phyloP scores from a whole-genome alignment of 2,888 invertebrate species.

The Bhutanitis thaidina region DNA sequence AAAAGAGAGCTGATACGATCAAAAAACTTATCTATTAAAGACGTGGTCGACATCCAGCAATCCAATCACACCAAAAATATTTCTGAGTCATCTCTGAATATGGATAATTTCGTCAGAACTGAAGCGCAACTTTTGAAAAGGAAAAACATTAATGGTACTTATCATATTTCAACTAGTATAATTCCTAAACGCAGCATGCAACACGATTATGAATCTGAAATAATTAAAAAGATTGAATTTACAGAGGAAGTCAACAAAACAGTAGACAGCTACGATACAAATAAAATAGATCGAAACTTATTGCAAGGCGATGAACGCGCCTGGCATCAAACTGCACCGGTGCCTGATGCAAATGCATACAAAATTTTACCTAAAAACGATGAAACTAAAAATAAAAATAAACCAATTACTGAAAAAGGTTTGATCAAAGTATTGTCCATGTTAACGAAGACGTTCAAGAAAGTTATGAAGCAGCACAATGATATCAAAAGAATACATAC shows the following conservation, averaged over 20 bases:
- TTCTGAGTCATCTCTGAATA: neutral
- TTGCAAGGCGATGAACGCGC: slow-evolving; percentile 42
- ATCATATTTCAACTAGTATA: slow-evolving; percentile 3
- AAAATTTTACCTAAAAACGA: slow-evolving; percentile 44
- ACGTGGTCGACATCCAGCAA: slow-evolving; percentile 12
- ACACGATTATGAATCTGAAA: slow-evolving; percentile 39
- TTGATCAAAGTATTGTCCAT: slow-evolving; percentile 60
- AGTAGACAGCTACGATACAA: slow-evolving; percentile 24
- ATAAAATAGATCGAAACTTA: slow-evolving; percentile 38
- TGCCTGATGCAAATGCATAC: slow-evolving; percentile 38
- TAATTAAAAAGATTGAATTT: slow-evolving; percentile 40
- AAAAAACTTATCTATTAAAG: slow-evolving; percentile 9
- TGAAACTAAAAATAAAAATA: slow-evolving; percentile 33
- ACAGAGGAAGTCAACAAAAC: slow-evolving; percentile 39
- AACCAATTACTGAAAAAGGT: slow-evolving; percentile 53
- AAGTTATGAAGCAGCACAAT: slow-evolving; percentile 60
- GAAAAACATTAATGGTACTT: slow-evolving; percentile 11
- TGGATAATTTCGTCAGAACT: slow-evolving; percentile 13
- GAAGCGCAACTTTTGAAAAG: slow-evolving; percentile 9
- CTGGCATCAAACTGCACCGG: slow-evolving; percentile 48
- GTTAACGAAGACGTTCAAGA: slow-evolving; percentile 65
- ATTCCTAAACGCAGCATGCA: slow-evolving; percentile 49
- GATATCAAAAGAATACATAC: slow-evolving; percentile 56
- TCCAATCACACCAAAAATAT: slow-evolving; percentile 1
- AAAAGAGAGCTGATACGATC: slow-evolving; percentile 24